phyloP scores from a whole-genome alignment of 2,113 vertebrate species.

The Haliaeetus leucogaster region DNA sequence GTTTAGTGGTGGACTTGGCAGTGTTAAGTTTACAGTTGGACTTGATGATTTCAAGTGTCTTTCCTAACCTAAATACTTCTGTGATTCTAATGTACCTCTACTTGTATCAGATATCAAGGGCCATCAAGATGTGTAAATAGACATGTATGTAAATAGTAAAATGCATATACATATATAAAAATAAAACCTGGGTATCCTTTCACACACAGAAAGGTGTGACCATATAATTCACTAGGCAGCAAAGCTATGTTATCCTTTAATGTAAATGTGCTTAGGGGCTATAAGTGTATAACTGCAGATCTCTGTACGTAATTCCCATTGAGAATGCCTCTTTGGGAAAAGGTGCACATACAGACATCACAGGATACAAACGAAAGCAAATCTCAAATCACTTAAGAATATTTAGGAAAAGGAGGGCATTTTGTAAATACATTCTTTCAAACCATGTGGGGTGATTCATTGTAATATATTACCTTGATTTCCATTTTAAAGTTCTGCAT shows the following conservation, averaged over 20 bases:
- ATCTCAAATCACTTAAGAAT: background rate
- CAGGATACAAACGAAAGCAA: background rate
- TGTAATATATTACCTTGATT: background rate
- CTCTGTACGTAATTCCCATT: background rate
- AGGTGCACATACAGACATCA: background rate
- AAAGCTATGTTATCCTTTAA: background rate
- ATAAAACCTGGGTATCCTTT: background rate
- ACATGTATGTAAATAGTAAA: background rate
- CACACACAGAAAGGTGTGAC: background rate
- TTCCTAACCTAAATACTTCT: background rate
- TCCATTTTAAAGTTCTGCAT: background rate
- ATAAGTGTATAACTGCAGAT: background rate
- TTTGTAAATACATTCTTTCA: background rate
- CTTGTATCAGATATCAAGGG: background rate
- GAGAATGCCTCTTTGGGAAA: background rate
- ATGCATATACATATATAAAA: background rate
- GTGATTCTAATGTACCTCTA: background rate
- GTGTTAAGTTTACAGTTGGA: background rate
- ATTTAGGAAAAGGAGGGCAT: fast-evolving
- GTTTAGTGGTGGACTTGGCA: too few species aligned
- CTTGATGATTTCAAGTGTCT: background rate
- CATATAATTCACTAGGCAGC: background rate
- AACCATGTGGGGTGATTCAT: fast-evolving
- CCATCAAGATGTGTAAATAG: background rate
- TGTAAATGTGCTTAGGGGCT: background rate